Evolutionary conservation across 2,113 vertebrate species (phyloP), one percentile per base, ranked within the genome.

Genomic region (Phyllopteryx taeniolatus): DNA sequence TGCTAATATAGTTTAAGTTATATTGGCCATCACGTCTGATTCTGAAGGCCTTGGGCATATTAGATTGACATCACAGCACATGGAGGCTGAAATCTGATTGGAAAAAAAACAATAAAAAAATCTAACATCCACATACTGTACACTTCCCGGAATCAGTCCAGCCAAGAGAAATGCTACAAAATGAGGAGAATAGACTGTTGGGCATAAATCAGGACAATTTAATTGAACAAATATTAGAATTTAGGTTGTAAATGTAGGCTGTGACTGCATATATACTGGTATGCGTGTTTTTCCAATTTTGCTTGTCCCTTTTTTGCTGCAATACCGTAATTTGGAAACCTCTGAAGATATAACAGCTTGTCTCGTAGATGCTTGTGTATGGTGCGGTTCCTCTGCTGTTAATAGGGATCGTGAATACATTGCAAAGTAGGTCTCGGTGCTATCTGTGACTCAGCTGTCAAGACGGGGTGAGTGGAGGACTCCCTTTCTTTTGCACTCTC

Each of bases 391-490:
- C 59, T 70, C 10, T 72, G 63, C 75, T 56, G 59, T 81, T 80
- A 72, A 81, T 47, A 72, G 47, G 54, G 63, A 46, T 22, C 79
- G 73, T 74, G 65, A 79, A 74, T 54, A 59, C 61, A 69, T 49
- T 59, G 59, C 67, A 74, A 73, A 66, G 71, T 68, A 72, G 72
- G 59, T 76, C 70, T 74, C 67, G 74, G 67, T 69, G 67, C 79
- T 72, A 75, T 82, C 74, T 84, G 83, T 87, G 86, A 89, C 83
- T 88, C 86, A 85, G 89, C 85, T 80, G 77, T 77, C 80, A 79
- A 61, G 74, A 76, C 62, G 61, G 76, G 86, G 88, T 88, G 85
- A 89, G 79, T 71, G 69, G 77, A 88, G 88, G 86, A 87, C 86
- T 75, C 56, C 54, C 62, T 54, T 71, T 56, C 68, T 67, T 72